These are phyloP conservation scores for Acrobeloides nanus DNA, from an alignment of 2,888 invertebrate genomes.

Conservation along the genomic window DNA sequence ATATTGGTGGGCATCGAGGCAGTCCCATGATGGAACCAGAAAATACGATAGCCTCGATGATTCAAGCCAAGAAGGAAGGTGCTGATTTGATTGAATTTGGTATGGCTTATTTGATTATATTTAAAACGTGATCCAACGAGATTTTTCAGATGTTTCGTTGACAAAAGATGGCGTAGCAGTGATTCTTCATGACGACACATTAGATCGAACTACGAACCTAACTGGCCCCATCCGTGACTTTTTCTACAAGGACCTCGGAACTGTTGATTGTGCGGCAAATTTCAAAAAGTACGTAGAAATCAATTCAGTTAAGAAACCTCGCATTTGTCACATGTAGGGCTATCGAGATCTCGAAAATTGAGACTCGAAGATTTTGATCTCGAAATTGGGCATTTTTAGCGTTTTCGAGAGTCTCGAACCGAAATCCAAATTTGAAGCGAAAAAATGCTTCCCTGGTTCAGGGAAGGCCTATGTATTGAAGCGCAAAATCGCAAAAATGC, in stretches of 20 bases:
- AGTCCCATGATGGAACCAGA: conserved; percentile 45
- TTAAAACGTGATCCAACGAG: no score
- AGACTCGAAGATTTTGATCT: no score
- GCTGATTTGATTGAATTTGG: conserved; percentile 2
- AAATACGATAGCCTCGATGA: conserved; percentile 47
- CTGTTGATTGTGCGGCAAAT: conserved; percentile 35
- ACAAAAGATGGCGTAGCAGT: conserved; percentile 70
- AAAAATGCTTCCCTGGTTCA: no score
- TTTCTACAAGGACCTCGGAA: conserved; percentile 30
- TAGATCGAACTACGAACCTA: conserved; percentile 59
- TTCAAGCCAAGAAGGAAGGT: conserved; percentile 24
- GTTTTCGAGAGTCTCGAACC: background rate
- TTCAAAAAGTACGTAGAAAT: no score
- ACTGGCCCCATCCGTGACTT: conserved; percentile 35
- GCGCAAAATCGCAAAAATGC: no score
- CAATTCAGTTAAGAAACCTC: no score
- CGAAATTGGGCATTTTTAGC: no score
- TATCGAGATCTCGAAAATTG: no score
- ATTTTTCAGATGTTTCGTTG: conserved; percentile 69
- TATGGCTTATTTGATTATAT: conserved; percentile 72
- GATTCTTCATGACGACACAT: conserved; percentile 68
- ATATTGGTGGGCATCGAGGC: conserved; percentile 50
- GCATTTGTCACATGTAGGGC: no score
- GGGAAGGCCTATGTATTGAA: no score
- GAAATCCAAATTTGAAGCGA: no score